Evolutionary conservation across 1,140 invertebrate genomes (phyloP), one percentile per base, ranked within the genome.

Genomic region (Adelges cooleyi): DNA sequence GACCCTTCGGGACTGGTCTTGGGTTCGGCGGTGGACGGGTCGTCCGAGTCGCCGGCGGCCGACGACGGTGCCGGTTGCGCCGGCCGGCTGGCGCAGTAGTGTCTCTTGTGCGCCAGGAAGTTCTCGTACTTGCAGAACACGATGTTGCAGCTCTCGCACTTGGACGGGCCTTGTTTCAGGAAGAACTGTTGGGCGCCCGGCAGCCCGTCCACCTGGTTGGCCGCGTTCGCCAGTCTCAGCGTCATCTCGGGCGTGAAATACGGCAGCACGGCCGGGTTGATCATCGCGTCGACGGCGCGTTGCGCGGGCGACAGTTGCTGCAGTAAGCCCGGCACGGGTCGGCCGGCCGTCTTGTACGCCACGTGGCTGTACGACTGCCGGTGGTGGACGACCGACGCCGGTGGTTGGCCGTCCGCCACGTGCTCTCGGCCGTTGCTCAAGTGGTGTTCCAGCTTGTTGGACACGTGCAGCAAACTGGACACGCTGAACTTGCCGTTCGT

Each of bases 91-190:
- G 92, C 90, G 75, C 93, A 97, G 73, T 97, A 97, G 71, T 93
- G 88, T 69, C 90, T 86, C 74, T 95, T 97, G 73, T 97, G 94
- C 1, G 92, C 86, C 17, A 93, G 76, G 71, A 92, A 96, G 72
- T 95, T 97, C 73, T 98, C 94, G 70, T 92, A 87, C 69, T 92
- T 92, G 75, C 91, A 96, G 71, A 98, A 98, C 0, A 95, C 92
- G 65, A 98, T 98, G 73, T 95, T 95, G 77, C 93, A 97, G 70
- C 96, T 92, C 71, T 90, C 86, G 76, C 93, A 97, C 75, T 92
- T 94, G 22, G 85, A 91, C 86, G 56, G 56, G 11, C 86, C 87
- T 74, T 89, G 83, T 71, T 90, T 90, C 40, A 90, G 86, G 50
- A 89, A 80, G 38, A 90, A 86, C 70, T 89, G 86, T n/a, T 44